Percentiles rank a stretch among this genome's conserved stretches.
Evolutionary conservation across 2,797 vertebrate species (phyloP).

Genomic region (Lagorchestes hirsutus): DNA sequence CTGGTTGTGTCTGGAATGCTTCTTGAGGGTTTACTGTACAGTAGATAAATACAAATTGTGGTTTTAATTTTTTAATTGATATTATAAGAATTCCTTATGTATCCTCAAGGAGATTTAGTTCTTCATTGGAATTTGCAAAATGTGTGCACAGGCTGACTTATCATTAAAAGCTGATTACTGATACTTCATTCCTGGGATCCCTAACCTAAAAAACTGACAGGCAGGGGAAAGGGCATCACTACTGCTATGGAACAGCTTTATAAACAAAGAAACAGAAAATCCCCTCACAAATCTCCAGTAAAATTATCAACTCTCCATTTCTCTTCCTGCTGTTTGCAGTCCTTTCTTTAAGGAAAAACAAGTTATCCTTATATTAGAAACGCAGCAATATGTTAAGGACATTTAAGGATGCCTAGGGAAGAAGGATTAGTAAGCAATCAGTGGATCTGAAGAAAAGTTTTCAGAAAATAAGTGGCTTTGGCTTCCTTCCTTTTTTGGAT

Average conservation of each 20-base stretch:
- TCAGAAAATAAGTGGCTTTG: slow-evolving; percentile 3
- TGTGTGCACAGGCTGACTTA: background rate
- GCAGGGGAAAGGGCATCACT: background rate
- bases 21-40: background rate
- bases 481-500: slow-evolving; percentile 26
- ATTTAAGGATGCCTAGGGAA: background rate
- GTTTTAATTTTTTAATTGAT: background rate
- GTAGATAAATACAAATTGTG: background rate
- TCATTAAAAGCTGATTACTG: background rate
- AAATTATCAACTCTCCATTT: background rate
- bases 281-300: background rate
- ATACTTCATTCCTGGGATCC: background rate
- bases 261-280: background rate
- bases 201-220: slow-evolving; percentile 5
- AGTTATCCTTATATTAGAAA: background rate
- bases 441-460: background rate
- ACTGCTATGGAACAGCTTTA: background rate
- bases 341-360: background rate
- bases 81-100: background rate
- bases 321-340: background rate
- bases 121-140: background rate
- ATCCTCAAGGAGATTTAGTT: background rate
- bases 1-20: background rate
- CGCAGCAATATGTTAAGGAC: background rate
- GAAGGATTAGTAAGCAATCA: background rate